These are phyloP conservation scores for Diabrotica balteata DNA, from an alignment of 2,888 invertebrate species.

Conservation along the genomic window DNA sequence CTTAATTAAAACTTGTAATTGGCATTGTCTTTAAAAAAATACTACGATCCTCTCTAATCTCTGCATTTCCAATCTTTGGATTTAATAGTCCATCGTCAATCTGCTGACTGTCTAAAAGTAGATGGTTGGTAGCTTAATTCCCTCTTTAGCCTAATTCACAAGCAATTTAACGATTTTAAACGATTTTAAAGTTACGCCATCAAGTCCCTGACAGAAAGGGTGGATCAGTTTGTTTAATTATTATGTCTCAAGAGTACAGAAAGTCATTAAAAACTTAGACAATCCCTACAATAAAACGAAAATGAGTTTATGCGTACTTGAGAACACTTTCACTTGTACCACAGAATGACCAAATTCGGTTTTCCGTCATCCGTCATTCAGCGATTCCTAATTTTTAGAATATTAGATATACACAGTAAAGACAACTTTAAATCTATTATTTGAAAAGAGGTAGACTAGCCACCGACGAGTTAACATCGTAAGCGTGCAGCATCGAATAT, in stretches of 20 bases:
- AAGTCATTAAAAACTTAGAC: too few relatives aligned
- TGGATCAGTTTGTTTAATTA: constrained; percentile 11
- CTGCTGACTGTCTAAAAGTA: constrained; percentile 11
- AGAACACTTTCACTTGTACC: too few relatives aligned
- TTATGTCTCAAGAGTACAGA: constrained; percentile 8
- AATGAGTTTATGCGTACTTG: too few relatives aligned
- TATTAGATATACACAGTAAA: too few relatives aligned
- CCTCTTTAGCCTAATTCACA: not conserved
- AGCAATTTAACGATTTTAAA: constrained; percentile 12
- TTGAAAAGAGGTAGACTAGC: too few relatives aligned
- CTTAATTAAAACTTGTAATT: constrained; percentile 50
- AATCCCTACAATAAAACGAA: too few relatives aligned
- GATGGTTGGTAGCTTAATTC: constrained; percentile 8
- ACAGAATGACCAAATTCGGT: too few relatives aligned
- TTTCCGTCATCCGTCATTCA: too few relatives aligned
- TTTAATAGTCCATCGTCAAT: constrained; percentile 17
- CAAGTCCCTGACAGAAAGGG: constrained; percentile 3
- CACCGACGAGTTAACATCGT: too few relatives aligned
- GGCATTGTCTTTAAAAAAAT: constrained; percentile 43
- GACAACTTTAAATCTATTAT: too few relatives aligned
- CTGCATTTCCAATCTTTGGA: constrained; percentile 11
- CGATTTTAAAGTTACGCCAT: constrained; percentile 13
- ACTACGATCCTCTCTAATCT: not conserved
- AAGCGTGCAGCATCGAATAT: too few relatives aligned
- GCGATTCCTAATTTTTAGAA: too few relatives aligned